Evolutionary conservation across 2,113 vertebrate species (phyloP).

Genomic region (Ginglymostoma cirratum): DNA sequence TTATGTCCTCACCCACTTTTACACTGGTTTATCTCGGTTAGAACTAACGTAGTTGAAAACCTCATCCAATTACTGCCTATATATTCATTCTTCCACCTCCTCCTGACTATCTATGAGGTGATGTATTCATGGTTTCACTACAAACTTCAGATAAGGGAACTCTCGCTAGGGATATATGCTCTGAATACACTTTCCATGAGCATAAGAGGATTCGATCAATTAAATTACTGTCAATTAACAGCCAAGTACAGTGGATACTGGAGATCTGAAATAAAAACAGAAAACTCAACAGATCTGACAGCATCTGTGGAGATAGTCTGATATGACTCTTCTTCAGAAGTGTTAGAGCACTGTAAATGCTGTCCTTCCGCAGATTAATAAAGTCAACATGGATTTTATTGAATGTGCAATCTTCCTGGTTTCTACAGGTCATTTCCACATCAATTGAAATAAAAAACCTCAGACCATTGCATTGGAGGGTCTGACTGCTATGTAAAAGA

Average conservation of each 20-base stretch:
- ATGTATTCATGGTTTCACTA: not conserved
- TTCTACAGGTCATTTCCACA: not conserved
- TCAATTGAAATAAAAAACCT: not conserved
- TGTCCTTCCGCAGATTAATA: not conserved
- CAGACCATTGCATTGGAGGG: too few relatives aligned
- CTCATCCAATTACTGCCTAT: too few relatives aligned
- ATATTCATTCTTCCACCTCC: too few relatives aligned
- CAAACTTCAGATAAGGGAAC: not conserved
- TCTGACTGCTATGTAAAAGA: not conserved
- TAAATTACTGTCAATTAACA: not conserved
- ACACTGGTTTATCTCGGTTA: too few relatives aligned
- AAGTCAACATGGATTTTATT: not conserved
- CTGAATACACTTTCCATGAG: not conserved
- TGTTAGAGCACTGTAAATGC: not conserved
- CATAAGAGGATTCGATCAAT: not conserved
- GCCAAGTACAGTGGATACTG: too few relatives aligned
- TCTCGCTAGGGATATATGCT: not conserved
- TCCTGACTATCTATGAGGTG: too few relatives aligned
- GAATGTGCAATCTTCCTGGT: not conserved
- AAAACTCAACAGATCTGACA: too few relatives aligned
- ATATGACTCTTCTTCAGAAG: too few relatives aligned
- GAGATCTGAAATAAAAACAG: too few relatives aligned
- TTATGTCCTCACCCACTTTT: too few relatives aligned
- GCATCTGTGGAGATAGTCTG: too few relatives aligned
- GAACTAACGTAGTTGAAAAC: too few relatives aligned